Percentiles rank a stretch among this genome's conserved stretches.
These are phyloP conservation scores for Sebastes trivittatus DNA, from an alignment of 2,797 vertebrate species.

Conservation along the genomic window DNA sequence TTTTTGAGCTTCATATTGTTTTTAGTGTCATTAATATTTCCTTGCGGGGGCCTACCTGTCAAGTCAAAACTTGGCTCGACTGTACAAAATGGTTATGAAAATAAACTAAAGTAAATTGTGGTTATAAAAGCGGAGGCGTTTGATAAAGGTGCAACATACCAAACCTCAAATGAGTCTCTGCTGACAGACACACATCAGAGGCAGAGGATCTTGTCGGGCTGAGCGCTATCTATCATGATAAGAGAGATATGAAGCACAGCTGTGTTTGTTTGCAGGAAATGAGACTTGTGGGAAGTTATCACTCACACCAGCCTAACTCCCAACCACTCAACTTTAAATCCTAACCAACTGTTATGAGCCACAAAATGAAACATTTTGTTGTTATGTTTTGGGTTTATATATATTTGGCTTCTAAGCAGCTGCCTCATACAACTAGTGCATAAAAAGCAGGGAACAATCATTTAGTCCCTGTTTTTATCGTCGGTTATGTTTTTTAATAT, in stretches of 20 bases:
- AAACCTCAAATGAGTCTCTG: constrained; percentile 9
- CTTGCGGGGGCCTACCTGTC: background rate
- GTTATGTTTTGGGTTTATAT: background rate
- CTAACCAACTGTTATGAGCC: background rate
- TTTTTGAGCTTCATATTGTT: background rate
- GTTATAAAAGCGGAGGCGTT: background rate
- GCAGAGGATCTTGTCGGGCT: background rate
- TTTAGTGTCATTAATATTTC: constrained; percentile 4
- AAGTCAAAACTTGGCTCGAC: no score
- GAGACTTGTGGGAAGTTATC: constrained; percentile 31
- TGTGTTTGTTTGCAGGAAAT: constrained; percentile 39
- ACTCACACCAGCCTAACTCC: constrained; percentile 22
- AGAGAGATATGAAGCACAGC: constrained; percentile 29
- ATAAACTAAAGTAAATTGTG: background rate
- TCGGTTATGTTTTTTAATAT: constrained; percentile 17
- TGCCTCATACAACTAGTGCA: background rate
- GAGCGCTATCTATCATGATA: constrained; percentile 42
- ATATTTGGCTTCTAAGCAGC: background rate
- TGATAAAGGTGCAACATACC: background rate
- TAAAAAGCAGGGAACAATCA: background rate
- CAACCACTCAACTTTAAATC: constrained; percentile 7
- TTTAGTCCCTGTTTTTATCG: constrained; percentile 4
- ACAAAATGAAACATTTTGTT: background rate
- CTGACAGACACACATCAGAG: constrained; percentile 27
- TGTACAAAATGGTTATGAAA: background rate